Percentiles rank a stretch among this genome's conserved stretches.
These are phyloP conservation scores for Gryon sp. DNA, from an alignment of 1,140 invertebrate species.

Conservation along the genomic window DNA sequence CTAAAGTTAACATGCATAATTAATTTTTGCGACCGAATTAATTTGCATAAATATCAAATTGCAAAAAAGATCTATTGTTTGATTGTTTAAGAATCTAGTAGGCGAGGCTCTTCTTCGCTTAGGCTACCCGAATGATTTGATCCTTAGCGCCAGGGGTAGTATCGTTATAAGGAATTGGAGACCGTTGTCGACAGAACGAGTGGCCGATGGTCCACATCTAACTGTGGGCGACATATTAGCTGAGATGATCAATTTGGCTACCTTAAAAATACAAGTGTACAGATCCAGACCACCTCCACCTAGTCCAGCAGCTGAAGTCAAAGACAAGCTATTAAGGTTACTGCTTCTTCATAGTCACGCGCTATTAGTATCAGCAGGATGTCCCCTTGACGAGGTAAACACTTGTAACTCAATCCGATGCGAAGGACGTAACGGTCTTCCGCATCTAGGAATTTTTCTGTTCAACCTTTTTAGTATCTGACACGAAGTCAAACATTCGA, in stretches of 20 bases:
- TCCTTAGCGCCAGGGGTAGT: slow-evolving; percentile 83
- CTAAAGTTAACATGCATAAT: slow-evolving; percentile 40
- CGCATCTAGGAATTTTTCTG: slow-evolving; percentile 17
- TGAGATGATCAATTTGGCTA: slow-evolving; percentile 93
- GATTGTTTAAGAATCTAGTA: slow-evolving; percentile 81
- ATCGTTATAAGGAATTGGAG: slow-evolving; percentile 97
- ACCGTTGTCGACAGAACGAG: slow-evolving; percentile 92
- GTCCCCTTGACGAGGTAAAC: slow-evolving; percentile 94
- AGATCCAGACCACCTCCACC: slow-evolving; percentile 84
- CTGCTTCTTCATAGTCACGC: slow-evolving; percentile 92
- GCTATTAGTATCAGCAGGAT: slow-evolving; percentile 91
- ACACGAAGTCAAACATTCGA: neutral
- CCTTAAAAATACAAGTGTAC: slow-evolving; percentile 92
- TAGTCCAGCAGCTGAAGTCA: slow-evolving; percentile 90
- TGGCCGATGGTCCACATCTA: slow-evolving; percentile 90
- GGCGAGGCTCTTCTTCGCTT: slow-evolving; percentile 83
- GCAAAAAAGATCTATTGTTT: slow-evolving; percentile 46
- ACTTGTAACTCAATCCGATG: slow-evolving; percentile 50
- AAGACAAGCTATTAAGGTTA: slow-evolving; percentile 94
- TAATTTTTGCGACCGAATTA: slow-evolving; percentile 32
- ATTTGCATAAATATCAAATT: slow-evolving; percentile 56
- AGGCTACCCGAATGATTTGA: slow-evolving; percentile 81
- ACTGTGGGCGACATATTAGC: slow-evolving; percentile 96
- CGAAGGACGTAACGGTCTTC: slow-evolving; percentile 12
- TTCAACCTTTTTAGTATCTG: slow-evolving; percentile 15